Evolutionary conservation across 2,113 vertebrate genomes (phyloP), one percentile per base, ranked within the genome.

Genomic region (Entomyzon cyanotis): DNA sequence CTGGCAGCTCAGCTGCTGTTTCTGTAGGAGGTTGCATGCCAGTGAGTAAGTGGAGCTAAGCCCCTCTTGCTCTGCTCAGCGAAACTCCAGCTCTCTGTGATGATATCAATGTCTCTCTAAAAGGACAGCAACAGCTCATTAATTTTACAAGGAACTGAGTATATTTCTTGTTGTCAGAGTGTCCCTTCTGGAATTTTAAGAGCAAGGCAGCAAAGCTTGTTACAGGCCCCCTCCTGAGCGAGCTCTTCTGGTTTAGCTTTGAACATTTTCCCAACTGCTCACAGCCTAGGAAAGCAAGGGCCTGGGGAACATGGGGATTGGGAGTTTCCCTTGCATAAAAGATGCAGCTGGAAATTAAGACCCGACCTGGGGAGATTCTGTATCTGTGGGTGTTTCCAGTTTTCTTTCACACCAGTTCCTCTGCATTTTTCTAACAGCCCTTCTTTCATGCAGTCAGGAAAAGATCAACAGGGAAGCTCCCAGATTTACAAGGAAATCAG

Each of bases 131-230:
- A 21, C 63, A 86, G 80, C 80, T 83, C 87, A 81, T 89, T 89
- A 70, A 89, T 89, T 95, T 94, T 84, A 91, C 89, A 95, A 89
- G 73, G 37, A 84, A 42, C 50, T 50, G 84, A 86, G 73, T 12
- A 9, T 20, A 74, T 89, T 95, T 81, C 87, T 69, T 78, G 60
- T 84, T 91, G 64, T 80, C 63, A 39, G 83, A 41, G 39, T 6
- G 42, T 81, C 46, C 91, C 92, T 87, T 55, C 77, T 35, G 84
- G 76, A 89, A 81, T 94, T 81, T 63, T 27, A 93, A 94, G 52
- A 92, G 83, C 62, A 71, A 93, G 70, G 70, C 85, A 82, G 56
- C 67, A 87, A 67, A 65, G 42, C 85, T 71, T 47, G 62, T 79
- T 71, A 55, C 28, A 79, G 78, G 58, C 75, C 77, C 10, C 53